These are phyloP conservation scores for Pionites leucogaster DNA, from an alignment of 2,113 vertebrate species.

Conservation along the genomic window DNA sequence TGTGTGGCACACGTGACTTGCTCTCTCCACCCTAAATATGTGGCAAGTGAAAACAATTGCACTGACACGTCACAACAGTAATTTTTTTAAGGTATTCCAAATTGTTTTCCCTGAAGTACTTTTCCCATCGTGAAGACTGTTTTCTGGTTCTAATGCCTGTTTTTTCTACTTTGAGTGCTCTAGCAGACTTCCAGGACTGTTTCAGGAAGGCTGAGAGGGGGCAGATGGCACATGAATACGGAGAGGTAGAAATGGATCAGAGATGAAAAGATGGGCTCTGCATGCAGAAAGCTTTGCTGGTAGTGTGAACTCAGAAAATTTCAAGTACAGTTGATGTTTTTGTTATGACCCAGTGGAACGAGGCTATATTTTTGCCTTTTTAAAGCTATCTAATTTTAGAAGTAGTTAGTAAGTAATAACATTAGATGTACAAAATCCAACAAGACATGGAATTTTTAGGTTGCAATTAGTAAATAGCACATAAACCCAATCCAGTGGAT, in stretches of 20 bases:
- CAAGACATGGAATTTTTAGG: not conserved
- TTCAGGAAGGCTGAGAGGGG: not conserved
- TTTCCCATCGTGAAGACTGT: not conserved
- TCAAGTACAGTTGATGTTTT: not conserved
- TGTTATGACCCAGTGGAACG: not conserved
- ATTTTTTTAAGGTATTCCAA: rapidly evolving
- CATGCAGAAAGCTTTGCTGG: not conserved
- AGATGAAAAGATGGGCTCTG: not conserved
- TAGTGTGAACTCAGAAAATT: not conserved
- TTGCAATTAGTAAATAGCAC: not conserved
- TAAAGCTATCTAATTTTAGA: not conserved
- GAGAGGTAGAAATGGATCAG: not conserved
- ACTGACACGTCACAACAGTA: not conserved
- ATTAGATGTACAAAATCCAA: not conserved
- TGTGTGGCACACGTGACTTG: not conserved
- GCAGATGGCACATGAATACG: not conserved
- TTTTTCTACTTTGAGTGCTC: not conserved
- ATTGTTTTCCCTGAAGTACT: not conserved
- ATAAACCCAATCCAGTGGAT: not conserved
- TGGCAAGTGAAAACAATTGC: not conserved
- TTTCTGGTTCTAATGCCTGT: not conserved
- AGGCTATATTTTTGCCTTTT: not conserved
- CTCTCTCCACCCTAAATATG: not conserved
- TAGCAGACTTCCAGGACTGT: not conserved
- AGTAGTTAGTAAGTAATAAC: not conserved